Evolutionary conservation across 1,140 invertebrate genomes (phyloP).

Genomic region (Nasonia vitripennis): DNA sequence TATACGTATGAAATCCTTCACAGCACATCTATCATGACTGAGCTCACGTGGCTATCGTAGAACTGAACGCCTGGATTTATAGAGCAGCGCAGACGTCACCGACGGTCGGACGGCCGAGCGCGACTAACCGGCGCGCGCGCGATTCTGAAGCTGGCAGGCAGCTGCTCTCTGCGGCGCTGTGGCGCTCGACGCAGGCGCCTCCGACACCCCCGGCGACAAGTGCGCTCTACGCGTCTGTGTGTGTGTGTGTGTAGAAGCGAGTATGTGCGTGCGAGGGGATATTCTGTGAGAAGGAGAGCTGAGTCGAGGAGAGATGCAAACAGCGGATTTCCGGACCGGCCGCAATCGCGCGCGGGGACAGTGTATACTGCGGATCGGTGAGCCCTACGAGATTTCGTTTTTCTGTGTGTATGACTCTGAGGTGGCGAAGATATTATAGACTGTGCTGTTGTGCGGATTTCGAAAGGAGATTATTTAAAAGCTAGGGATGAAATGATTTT

Average conservation of each 20-base stretch:
- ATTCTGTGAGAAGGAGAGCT: not conserved
- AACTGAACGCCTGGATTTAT: not conserved
- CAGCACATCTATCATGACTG: not conserved
- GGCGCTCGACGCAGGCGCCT: constrained; percentile 44
- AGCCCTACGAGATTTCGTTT: constrained; percentile 6
- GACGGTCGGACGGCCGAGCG: constrained; percentile 26
- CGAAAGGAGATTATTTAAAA: not conserved
- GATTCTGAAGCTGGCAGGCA: not conserved
- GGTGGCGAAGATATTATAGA: not conserved
- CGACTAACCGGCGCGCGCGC: constrained; percentile 1
- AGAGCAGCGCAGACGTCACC: not conserved
- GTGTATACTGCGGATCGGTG: not conserved
- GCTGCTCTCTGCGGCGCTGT: not conserved
- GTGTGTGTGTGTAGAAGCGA: not conserved
- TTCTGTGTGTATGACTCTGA: not conserved
- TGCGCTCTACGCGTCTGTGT: not conserved
- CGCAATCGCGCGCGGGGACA: constrained; percentile 2
- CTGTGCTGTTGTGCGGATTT: not conserved
- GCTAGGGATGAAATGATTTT: too few relatives aligned
- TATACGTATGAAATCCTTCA: not conserved
- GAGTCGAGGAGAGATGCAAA: constrained; percentile 32
- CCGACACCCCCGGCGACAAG: constrained; percentile 8
- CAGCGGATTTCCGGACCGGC: constrained; percentile 45
- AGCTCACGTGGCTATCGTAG: not conserved
- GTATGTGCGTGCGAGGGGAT: not conserved